Percentiles rank a stretch among this genome's conserved stretches.
Conservation (phyloP, 35 echinoderm and acorn worm genomes). For the Heliocidaris tuberculata region DNA sequence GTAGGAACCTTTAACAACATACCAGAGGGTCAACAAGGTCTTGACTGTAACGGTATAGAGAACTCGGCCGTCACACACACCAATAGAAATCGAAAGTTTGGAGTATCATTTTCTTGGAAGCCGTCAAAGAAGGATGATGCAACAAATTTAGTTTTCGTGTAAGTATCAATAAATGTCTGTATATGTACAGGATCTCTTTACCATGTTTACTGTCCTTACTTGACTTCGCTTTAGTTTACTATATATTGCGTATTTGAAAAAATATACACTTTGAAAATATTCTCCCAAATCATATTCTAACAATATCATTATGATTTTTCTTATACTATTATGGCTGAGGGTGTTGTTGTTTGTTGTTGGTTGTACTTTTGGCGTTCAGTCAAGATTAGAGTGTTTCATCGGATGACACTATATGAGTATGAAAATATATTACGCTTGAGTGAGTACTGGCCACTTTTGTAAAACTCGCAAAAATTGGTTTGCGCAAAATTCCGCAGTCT, state of each 20-base stretch:
- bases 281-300: background rate
- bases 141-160: background rate
- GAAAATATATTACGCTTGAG: too few relatives aligned
- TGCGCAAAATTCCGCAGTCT: too few relatives aligned
- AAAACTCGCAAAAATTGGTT: too few relatives aligned
- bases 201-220: too few relatives aligned
- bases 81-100: background rate
- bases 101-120: background rate
- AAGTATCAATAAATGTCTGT: background rate
- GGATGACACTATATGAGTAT: too few relatives aligned
- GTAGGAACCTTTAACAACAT: background rate
- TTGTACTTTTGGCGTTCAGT: too few relatives aligned
- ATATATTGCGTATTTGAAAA: background rate
- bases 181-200: background rate
- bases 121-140: constrained; percentile 10
- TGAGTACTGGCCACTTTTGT: too few relatives aligned
- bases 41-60: background rate
- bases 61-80: constrained; percentile 29
- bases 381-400: too few relatives aligned
- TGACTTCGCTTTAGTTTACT: background rate
- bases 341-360: too few relatives aligned
- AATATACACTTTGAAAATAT: background rate
- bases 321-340: background rate
- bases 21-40: background rate
- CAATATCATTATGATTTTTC: background rate